Conservation (phyloP, 2,113 vertebrate species). For the Polypterus bichir region DNA sequence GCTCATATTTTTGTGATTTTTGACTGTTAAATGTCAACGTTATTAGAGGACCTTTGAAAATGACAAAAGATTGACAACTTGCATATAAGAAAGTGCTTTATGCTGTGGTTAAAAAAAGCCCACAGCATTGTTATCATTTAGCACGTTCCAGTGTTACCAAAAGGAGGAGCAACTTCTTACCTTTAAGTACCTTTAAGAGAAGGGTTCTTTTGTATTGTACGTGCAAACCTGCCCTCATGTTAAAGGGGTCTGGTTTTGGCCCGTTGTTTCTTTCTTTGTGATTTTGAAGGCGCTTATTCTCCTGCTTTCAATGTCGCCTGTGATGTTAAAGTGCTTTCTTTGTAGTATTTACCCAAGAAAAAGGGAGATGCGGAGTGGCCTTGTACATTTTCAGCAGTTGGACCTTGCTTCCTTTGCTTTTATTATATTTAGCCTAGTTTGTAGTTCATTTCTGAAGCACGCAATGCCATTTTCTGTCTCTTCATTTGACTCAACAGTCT, state of each 20-base stretch:
- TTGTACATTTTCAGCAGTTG: neutral
- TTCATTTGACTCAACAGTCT: neutral
- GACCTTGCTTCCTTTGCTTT: neutral
- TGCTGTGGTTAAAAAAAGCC: too few species aligned
- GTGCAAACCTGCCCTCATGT: neutral
- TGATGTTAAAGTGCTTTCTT: neutral
- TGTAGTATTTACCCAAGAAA: neutral
- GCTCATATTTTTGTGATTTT: too few species aligned
- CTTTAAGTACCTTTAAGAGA: too few species aligned
- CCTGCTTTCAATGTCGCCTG: neutral
- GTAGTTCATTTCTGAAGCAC: constrained; percentile 1
- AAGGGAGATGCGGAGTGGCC: neutral
- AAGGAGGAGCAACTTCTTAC: too few species aligned
- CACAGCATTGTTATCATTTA: too few species aligned
- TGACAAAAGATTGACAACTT: too few species aligned
- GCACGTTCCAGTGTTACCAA: too few species aligned
- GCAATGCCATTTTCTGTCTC: neutral
- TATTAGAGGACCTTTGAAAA: too few species aligned
- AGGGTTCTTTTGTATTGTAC: neutral
- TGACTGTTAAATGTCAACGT: too few species aligned
- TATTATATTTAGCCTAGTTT: neutral
- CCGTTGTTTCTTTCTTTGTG: neutral
- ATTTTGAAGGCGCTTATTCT: neutral
- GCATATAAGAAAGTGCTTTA: too few species aligned
- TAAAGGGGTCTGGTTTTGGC: neutral